Evolutionary conservation across 2,888 invertebrate genomes (phyloP).

Genomic region (Leptinotarsa peninsularis): DNA sequence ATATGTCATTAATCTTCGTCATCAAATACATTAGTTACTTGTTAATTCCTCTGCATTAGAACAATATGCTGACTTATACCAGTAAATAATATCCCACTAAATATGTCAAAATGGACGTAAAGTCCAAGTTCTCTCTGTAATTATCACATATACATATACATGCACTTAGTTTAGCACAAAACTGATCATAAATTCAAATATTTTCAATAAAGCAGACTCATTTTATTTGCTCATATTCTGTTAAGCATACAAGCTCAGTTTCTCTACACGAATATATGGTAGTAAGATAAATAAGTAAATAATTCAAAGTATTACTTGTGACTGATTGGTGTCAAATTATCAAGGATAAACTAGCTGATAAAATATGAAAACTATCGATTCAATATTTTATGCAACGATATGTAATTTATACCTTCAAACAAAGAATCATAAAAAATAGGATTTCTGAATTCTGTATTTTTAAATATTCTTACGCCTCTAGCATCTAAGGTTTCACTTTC

Average conservation of each 20-base stretch:
- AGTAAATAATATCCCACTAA: conserved; percentile 13
- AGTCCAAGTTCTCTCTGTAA: conserved; percentile 20
- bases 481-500: no score
- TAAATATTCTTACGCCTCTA: no score
- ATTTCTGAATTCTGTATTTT: no score
- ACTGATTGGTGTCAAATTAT: no score
- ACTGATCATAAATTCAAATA: conserved; percentile 14
- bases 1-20: conserved; percentile 15
- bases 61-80: conserved; percentile 13
- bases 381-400: no score
- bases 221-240: conserved; percentile 3
- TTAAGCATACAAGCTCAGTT: background rate
- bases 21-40: background rate
- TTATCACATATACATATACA: conserved; percentile 6
- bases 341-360: no score
- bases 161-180: conserved; percentile 5
- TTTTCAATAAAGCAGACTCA: background rate
- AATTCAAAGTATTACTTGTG: no score
- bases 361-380: no score
- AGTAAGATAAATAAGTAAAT: no score
- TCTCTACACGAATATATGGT: background rate
- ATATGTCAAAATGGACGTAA: conserved; percentile 12
- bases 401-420: no score
- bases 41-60: conserved; percentile 10
- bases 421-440: no score